phyloP scores from a whole-genome alignment of 2,888 invertebrate species.

The Lasioglossum pauxillum region DNA sequence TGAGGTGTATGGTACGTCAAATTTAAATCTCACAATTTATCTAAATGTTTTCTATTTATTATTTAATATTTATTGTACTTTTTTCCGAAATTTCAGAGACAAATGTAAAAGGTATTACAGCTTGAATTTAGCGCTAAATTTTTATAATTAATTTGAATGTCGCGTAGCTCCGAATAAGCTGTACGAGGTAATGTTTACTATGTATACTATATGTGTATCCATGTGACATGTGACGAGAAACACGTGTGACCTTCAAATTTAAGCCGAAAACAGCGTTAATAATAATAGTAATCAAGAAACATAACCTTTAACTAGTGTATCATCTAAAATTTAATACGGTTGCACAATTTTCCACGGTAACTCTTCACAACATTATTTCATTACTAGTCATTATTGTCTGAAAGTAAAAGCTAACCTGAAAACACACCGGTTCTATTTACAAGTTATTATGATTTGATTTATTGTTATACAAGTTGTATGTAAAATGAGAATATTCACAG shows the following conservation, averaged over 20 bases:
- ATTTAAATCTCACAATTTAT: background rate
- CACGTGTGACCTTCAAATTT: constrained; percentile 35
- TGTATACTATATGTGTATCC: background rate
- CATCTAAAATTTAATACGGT: background rate
- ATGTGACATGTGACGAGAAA: background rate
- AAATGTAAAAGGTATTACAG: background rate
- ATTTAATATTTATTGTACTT: background rate
- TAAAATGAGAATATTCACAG: background rate
- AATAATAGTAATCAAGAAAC: background rate
- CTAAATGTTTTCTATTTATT: background rate
- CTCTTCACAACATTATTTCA: background rate
- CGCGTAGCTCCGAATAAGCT: background rate
- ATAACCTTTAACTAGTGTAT: background rate
- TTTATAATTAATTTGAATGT: background rate
- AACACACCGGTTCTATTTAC: background rate
- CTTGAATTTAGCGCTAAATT: background rate
- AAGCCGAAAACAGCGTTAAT: constrained; percentile 3
- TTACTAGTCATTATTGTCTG: background rate
- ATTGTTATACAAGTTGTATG: background rate
- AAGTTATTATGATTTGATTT: background rate
- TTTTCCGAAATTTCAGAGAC: background rate
- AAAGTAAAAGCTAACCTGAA: constrained; percentile 36
- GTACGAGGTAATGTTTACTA: background rate
- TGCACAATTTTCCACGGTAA: constrained; percentile 21
- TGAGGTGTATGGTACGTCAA: background rate